Conservation (phyloP, 1,140 invertebrate genomes). For the Archivesica marissinica region DNA sequence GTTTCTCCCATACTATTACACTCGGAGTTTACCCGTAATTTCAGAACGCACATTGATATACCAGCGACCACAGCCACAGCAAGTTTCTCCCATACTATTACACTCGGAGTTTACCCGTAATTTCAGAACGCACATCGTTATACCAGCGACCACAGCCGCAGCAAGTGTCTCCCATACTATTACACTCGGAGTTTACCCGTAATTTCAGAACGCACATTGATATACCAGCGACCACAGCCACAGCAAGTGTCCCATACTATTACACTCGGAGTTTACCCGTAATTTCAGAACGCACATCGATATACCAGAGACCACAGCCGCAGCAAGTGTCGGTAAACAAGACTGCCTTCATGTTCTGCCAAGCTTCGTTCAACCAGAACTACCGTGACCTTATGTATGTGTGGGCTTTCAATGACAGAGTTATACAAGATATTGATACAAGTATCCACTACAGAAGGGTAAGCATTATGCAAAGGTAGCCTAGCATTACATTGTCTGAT, state of each 20-base stretch:
- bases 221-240: conserved; percentile 57
- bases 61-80: too few relatives aligned
- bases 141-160: too few relatives aligned
- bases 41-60: too few relatives aligned
- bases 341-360: conserved; percentile 70
- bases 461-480: not conserved
- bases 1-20: too few relatives aligned
- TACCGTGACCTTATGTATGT: conserved; percentile 69
- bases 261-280: too few relatives aligned
- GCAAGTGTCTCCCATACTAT: too few relatives aligned
- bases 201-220: conserved; percentile 62
- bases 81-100: too few relatives aligned
- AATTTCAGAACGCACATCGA: conserved; percentile 62
- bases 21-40: too few relatives aligned
- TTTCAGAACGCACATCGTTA: too few relatives aligned
- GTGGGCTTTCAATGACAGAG: conserved; percentile 70
- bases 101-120: too few relatives aligned
- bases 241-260: too few relatives aligned
- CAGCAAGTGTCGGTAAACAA: conserved; percentile 63
- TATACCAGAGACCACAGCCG: conserved; percentile 56
- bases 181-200: too few relatives aligned
- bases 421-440: conserved; percentile 63
- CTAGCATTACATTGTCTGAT: not conserved
- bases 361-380: conserved; percentile 66
- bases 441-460: conserved; percentile 67